A percentile compares a stretch with the other conserved stretches of the same genome.
These are phyloP conservation scores for Chanos chanos DNA, from an alignment of 2,797 vertebrate genomes.

Conservation along the genomic window DNA sequence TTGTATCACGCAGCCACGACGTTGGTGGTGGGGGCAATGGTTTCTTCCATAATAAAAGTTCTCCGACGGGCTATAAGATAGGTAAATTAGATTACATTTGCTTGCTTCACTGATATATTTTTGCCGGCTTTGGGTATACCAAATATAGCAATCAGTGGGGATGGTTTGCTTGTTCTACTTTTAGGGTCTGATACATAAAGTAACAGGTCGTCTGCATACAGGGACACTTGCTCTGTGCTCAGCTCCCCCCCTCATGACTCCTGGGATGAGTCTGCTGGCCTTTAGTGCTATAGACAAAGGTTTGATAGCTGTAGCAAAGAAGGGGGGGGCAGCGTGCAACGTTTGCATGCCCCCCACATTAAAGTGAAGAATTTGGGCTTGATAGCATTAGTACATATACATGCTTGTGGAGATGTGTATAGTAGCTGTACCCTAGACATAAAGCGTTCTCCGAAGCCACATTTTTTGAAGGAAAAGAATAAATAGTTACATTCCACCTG, in stretches of 20 bases:
- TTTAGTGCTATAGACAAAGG: neutral
- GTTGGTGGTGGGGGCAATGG: no score
- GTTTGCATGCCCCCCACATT: neutral
- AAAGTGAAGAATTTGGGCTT: neutral
- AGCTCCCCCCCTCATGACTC: neutral
- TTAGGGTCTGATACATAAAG: conserved; percentile 1
- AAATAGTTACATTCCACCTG: conserved; percentile 9
- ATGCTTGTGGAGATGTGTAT: neutral
- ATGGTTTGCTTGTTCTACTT: no score
- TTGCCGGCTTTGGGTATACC: no score
- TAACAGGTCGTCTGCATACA: neutral
- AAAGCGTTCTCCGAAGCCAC: neutral
- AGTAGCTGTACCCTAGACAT: conserved; percentile 6
- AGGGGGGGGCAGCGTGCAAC: neutral
- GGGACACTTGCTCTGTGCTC: neutral
- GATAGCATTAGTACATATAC: neutral
- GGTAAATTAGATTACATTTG: no score
- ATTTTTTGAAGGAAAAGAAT: neutral
- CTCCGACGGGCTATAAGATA: no score
- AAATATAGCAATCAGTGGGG: no score
- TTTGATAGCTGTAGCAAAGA: neutral
- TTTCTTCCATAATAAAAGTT: no score
- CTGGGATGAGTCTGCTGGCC: neutral
- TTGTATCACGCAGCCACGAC: no score
- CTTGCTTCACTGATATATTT: no score